Conservation (phyloP, 2,888 invertebrate species). For the Sepiola atlantica region DNA sequence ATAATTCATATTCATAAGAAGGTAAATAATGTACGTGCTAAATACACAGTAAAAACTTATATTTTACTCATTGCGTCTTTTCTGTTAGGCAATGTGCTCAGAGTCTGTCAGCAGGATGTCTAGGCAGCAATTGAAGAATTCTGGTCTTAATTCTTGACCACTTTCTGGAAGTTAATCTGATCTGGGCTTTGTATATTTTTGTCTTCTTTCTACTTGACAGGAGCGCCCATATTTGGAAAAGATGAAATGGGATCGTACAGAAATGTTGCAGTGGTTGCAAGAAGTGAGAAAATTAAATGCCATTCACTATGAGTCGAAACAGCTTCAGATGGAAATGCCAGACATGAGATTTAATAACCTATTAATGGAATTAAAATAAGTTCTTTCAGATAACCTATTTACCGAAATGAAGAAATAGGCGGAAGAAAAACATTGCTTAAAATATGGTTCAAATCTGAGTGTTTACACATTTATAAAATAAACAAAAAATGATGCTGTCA, state of each 20-base stretch:
- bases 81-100: too few relatives aligned
- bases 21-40: too few relatives aligned
- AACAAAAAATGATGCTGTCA: too few relatives aligned
- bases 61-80: too few relatives aligned
- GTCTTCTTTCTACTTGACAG: slow-evolving; percentile 56
- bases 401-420: not conserved
- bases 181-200: not conserved
- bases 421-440: not conserved
- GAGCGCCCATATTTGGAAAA: slow-evolving; percentile 74
- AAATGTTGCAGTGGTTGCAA: slow-evolving; percentile 75
- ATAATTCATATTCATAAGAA: too few relatives aligned
- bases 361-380: not conserved
- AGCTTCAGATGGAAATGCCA: slow-evolving; percentile 59
- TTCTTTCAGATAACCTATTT: not conserved
- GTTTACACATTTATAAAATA: too few relatives aligned
- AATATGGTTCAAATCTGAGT: not conserved
- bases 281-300: slow-evolving; percentile 73
- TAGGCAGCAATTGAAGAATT: not conserved
- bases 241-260: slow-evolving; percentile 74
- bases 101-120: not conserved
- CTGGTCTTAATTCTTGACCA: not conserved
- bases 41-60: too few relatives aligned
- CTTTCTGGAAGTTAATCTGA: not conserved
- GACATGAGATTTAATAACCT: slow-evolving; percentile 56
- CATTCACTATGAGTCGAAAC: slow-evolving; percentile 63